A percentile compares a stretch with the other conserved stretches of the same genome.
Evolutionary conservation across 2,113 vertebrate species (phyloP).

Genomic region (Aix galericulata): DNA sequence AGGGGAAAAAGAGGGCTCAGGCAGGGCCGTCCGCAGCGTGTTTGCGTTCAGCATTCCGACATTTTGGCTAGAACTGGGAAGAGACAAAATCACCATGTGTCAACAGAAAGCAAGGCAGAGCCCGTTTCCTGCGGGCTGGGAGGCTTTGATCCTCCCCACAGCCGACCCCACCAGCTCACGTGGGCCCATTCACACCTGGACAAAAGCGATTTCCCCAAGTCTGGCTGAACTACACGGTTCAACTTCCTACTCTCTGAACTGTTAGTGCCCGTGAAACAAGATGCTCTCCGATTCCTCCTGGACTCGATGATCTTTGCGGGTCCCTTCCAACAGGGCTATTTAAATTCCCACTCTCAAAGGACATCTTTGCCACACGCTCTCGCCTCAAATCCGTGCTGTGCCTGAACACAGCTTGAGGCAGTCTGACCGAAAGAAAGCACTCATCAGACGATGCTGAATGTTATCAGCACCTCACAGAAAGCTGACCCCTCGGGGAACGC

Average conservation of each 20-base stretch:
- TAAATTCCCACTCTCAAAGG: neutral
- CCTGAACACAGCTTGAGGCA: neutral
- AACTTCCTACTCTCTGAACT: neutral
- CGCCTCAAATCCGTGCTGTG: accelerated
- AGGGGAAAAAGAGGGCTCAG: accelerated
- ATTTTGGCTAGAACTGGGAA: neutral
- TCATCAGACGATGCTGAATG: accelerated
- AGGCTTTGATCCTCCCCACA: no score
- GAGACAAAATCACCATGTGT: accelerated
- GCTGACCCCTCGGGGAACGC: accelerated
- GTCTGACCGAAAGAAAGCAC: accelerated
- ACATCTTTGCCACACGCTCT: accelerated
- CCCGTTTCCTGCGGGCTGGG: accelerated
- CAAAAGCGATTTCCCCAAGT: neutral
- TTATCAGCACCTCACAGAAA: neutral
- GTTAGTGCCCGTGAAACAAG: neutral
- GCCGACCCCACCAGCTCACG: no score
- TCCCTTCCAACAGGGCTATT: neutral
- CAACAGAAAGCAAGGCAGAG: accelerated
- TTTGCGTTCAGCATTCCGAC: accelerated
- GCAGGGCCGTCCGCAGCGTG: accelerated
- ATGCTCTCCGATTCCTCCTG: neutral
- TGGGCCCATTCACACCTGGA: neutral
- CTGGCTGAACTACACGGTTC: neutral
- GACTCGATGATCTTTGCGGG: neutral